Conservation (phyloP, 2,797 vertebrate species). For the Oreonectes daqikongensis region DNA sequence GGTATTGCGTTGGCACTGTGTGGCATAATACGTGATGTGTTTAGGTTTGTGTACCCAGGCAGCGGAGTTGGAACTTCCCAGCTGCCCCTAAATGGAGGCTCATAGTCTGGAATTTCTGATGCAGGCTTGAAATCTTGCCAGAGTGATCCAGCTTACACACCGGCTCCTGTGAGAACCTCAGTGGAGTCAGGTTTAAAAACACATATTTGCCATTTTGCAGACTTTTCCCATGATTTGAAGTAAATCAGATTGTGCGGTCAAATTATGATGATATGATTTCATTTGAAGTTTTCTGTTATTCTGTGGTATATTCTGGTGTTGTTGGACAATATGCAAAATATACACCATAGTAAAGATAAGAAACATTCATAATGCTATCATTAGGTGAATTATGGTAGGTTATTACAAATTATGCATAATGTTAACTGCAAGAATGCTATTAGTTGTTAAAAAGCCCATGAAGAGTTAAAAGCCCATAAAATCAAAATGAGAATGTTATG, state of each 20-base stretch:
- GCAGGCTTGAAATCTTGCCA: constrained; percentile 34
- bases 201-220: constrained; percentile 16
- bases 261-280: neutral
- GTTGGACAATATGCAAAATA: constrained; percentile 20
- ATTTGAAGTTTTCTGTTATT: neutral
- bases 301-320: neutral
- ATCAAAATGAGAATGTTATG: too few relatives aligned
- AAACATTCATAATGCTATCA: neutral
- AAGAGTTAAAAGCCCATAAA: too few relatives aligned
- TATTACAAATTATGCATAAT: constrained; percentile 11
- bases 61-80: constrained; percentile 53
- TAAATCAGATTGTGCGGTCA: constrained; percentile 13
- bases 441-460: too few relatives aligned
- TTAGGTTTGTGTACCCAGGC: constrained; percentile 56
- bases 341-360: constrained; percentile 18
- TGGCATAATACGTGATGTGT: constrained; percentile 60
- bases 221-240: constrained; percentile 1
- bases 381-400: constrained; percentile 1
- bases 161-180: constrained; percentile 53
- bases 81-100: constrained; percentile 66
- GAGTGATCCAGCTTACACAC: constrained; percentile 51
- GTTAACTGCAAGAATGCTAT: neutral
- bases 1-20: constrained; percentile 62
- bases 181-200: constrained; percentile 17
- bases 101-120: constrained; percentile 58